Evolutionary conservation across 2,888 invertebrate species (phyloP), one percentile per base, ranked within the genome.

Genomic region (Stenchaetothrips biformis): DNA sequence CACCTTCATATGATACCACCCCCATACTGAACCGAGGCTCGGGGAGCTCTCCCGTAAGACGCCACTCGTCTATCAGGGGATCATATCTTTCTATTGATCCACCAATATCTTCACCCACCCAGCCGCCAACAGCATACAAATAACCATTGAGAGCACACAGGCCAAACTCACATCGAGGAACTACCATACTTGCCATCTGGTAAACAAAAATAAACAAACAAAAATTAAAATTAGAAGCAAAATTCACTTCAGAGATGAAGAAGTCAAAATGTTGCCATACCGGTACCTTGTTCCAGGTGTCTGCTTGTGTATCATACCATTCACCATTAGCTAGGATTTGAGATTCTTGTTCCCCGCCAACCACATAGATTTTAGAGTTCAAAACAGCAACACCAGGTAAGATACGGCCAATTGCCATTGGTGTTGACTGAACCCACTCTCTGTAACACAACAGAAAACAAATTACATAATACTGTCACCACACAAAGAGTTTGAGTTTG

Each of bases 1-100:
- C 86, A 93, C 94, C 94, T 89, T 93, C 92, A 85, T 92, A 92
- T 83, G 93, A 92, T 48, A 95, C 93, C 48, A 95, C 93, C 11
- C 96, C 97, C 96, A 97, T 96, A 84, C 95, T 95, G 86, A 95
- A 96, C 81, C 95, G 89, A 0, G 95, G 94, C 84, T 94, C 94
- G 0, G 94, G 94, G 88, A 97, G 91, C 85, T 92, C 91, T 0
- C 94, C 95, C 81, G 92, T 90, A 78, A 93, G 87, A 49, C 90
- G 89, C 97, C 97, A 97, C 82, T 90, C 89, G 86, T 95, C 92
- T 53, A 90, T 88, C 81, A 91, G 89, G 0, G 96, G 94, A 86
- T 96, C 94, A 86, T 95, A 97, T 84, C 93, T 91, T 86, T 97
- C 97, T 82, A 97, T 94, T 0, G 94, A 92, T 47, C 93, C 93